A percentile compares a stretch with the other conserved stretches of the same genome.
phyloP scores from a whole-genome alignment of 2,113 vertebrate genomes.

The Nesogale talazaci region DNA sequence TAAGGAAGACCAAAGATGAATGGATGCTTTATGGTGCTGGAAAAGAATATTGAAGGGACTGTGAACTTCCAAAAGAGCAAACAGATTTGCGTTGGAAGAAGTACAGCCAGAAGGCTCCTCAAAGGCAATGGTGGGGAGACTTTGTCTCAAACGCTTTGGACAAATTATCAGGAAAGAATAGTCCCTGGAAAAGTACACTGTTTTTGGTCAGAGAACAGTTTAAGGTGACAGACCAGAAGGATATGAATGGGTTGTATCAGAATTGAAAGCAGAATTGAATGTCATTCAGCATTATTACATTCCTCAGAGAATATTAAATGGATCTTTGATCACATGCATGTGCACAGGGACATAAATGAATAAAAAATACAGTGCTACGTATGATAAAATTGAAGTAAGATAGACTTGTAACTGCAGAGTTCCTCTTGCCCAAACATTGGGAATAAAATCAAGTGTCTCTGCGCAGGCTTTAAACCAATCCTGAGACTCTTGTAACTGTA shows the following conservation, averaged over 20 bases:
- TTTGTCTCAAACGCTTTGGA: too few species aligned
- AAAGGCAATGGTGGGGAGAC: too few species aligned
- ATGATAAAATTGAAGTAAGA: not conserved
- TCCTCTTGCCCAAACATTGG: not conserved
- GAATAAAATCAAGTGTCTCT: constrained; percentile 18
- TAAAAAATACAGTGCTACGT: not conserved
- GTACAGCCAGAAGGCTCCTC: too few species aligned
- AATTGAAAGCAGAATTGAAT: not conserved
- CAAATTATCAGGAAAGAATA: too few species aligned
- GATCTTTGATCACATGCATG: not conserved
- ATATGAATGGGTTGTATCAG: not conserved
- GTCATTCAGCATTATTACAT: not conserved
- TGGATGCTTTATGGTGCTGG: too few species aligned
- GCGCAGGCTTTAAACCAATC: not conserved
- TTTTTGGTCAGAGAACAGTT: not conserved
- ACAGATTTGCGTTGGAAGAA: too few species aligned
- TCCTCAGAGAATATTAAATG: not conserved
- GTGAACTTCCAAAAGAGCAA: too few species aligned
- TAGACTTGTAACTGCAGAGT: not conserved
- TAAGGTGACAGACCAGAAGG: not conserved
- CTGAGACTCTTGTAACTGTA: not conserved
- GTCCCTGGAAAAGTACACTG: too few species aligned
- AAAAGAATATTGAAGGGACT: too few species aligned
- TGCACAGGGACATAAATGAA: constrained; percentile 21
- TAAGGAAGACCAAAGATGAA: too few species aligned